These are phyloP conservation scores for Regulus satrapa DNA, from an alignment of 2,113 vertebrate genomes.

Conservation along the genomic window DNA sequence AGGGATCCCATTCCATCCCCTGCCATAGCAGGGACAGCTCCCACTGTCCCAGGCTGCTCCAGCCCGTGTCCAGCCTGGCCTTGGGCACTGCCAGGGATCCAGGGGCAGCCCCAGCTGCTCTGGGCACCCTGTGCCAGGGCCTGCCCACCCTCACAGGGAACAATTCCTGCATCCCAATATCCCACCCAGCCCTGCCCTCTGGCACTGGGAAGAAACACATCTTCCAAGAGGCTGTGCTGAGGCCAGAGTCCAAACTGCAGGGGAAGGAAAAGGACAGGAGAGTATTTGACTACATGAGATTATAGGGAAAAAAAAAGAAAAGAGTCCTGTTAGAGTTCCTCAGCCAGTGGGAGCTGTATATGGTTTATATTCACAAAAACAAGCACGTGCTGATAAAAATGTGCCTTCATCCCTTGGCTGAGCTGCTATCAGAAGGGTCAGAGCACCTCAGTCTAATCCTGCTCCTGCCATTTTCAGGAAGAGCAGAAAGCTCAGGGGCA, in stretches of 20 bases:
- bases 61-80: no score
- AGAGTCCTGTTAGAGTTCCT: neutral
- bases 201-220: neutral
- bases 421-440: neutral
- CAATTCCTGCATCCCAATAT: neutral
- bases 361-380: neutral
- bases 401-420: neutral
- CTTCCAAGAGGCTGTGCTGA: neutral
- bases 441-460: neutral
- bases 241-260: neutral
- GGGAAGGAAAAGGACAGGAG: neutral
- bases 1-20: fast-evolving
- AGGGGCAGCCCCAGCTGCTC: neutral
- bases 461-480: neutral
- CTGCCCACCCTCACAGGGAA: no score
- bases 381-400: neutral
- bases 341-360: neutral
- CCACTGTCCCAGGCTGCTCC: fast-evolving
- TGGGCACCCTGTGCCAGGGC: no score
- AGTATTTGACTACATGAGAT: neutral
- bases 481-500: neutral
- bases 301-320: neutral
- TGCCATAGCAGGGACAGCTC: neutral
- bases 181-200: neutral
- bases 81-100: neutral